Base-by-base conservation (phyloP, 2,888 invertebrate genomes). In the Argyresthia goedartella region DNA sequence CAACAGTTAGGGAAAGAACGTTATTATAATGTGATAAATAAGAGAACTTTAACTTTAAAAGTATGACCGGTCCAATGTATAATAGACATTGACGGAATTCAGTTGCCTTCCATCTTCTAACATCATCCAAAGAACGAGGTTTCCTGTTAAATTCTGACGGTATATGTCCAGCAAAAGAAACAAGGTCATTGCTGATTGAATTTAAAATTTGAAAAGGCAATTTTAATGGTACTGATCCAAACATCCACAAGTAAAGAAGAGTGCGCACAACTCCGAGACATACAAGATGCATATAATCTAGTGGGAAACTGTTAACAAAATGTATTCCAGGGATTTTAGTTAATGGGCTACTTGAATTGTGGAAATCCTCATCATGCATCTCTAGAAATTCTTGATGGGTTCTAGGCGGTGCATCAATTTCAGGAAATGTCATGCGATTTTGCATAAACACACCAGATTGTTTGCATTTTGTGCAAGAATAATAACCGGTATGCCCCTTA, bases 221-320 rank as follows among this genome's bases (percentile, higher is more conserved):
- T 54, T 54, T 54, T 52, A 52, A 46, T 49, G 54, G 52, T 50
- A 54, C 54, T 52, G 54, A 52, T 54, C 54, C 54, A 54, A 54
- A 54, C 54, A 54, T 54, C 52, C 54, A 54, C 43, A 54, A 49
- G 43, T 54, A 52, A 54, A 54, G 46, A 25, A 54, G 53, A 54
- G 47, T 52, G 34, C 52, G 54, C 52, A 54, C 45, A 49, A 52
- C 52, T 54, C 54, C 54, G 48, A 54, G 53, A 34, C 54, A 54
- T 44, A 52, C 54, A 54, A 55, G 54, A 33, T 56, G 54, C 58
- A 57, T 58, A 46, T 58, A 58, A 53, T 58, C 57, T 48, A 58
- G 51, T 45, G 57, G 56, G 52, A 59, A 55, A 50, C 45, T 15
- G 10, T 44, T 49, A 35, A 56, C 35, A 47, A 55, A 52, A 49